phyloP scores from a whole-genome alignment of 2,888 invertebrate genomes.

The Therioaphis trifolii region DNA sequence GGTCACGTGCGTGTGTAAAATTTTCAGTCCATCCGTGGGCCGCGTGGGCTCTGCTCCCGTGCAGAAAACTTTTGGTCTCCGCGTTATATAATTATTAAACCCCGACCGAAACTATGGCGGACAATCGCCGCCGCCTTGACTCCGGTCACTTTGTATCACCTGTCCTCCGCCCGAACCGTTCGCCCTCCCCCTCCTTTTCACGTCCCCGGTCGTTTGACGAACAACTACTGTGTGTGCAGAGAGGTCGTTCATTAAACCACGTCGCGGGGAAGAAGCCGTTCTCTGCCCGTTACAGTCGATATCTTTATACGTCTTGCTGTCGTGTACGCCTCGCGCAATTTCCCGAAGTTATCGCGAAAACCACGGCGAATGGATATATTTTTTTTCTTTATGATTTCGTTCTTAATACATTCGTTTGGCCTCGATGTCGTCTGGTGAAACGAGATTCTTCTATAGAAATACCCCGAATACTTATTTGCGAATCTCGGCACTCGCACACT shows the following conservation, averaged over 20 bases:
- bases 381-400: too few relatives aligned
- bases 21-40: slow-evolving; percentile 39
- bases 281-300: too few relatives aligned
- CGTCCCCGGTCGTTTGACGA: background rate
- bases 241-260: too few relatives aligned
- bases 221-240: background rate
- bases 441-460: too few relatives aligned
- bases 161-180: background rate
- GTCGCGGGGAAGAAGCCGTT: too few relatives aligned
- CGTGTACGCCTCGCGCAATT: background rate
- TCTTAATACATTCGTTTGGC: too few relatives aligned
- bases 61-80: background rate
- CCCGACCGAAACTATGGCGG: slow-evolving; percentile 1
- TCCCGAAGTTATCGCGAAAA: background rate
- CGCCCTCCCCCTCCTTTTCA: background rate
- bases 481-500: too few relatives aligned
- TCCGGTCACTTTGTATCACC: slow-evolving; percentile 40
- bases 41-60: too few relatives aligned
- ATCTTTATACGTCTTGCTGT: too few relatives aligned
- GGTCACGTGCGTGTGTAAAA: slow-evolving; percentile 50
- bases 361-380: too few relatives aligned
- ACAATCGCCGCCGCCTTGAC: background rate
- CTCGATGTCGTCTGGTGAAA: too few relatives aligned
- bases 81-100: slow-evolving; percentile 44
- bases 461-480: too few relatives aligned